Conservation (phyloP, 1,140 invertebrate genomes). For the Aphaenogaster ashmeadi region DNA sequence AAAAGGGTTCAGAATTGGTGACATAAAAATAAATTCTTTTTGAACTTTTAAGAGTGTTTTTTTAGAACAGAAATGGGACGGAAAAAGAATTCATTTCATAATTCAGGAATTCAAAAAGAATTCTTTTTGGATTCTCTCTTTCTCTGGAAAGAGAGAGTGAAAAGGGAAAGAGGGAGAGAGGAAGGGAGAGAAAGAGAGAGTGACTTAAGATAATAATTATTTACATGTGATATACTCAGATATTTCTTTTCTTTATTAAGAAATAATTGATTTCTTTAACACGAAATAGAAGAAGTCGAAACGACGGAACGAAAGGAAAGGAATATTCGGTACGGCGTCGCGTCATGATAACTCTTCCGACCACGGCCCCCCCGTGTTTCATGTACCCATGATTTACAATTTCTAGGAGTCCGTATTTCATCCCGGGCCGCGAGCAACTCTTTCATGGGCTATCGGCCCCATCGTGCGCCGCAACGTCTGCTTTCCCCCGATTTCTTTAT, state of each 20-base stretch:
- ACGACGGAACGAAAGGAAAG: constrained; percentile 1
- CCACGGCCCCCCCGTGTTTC: constrained; percentile 21
- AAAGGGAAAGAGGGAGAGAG: too few relatives aligned
- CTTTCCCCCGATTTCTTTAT: constrained; percentile 41
- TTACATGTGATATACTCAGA: neutral
- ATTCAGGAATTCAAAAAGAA: too few relatives aligned
- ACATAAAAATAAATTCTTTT: too few relatives aligned
- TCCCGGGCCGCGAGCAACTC: neutral
- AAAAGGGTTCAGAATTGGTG: too few relatives aligned
- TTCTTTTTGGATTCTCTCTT: too few relatives aligned
- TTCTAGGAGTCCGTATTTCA: constrained; percentile 20
- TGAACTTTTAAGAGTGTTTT: too few relatives aligned
- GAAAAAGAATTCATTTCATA: too few relatives aligned
- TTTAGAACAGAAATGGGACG: too few relatives aligned
- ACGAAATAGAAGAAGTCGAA: neutral
- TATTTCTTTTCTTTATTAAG: neutral
- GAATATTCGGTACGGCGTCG: neutral
- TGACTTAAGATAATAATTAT: neutral
- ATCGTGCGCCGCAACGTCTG: neutral
- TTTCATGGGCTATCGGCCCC: constrained; percentile 30
- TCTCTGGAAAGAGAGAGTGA: too few relatives aligned
- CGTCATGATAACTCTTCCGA: constrained; percentile 42
- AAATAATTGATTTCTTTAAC: neutral
- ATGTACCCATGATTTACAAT: constrained; percentile 45
- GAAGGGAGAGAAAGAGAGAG: neutral